Percentiles rank a stretch among this genome's conserved stretches.
Conservation (phyloP, 2,888 invertebrate genomes). For the Morinoia aosen region DNA sequence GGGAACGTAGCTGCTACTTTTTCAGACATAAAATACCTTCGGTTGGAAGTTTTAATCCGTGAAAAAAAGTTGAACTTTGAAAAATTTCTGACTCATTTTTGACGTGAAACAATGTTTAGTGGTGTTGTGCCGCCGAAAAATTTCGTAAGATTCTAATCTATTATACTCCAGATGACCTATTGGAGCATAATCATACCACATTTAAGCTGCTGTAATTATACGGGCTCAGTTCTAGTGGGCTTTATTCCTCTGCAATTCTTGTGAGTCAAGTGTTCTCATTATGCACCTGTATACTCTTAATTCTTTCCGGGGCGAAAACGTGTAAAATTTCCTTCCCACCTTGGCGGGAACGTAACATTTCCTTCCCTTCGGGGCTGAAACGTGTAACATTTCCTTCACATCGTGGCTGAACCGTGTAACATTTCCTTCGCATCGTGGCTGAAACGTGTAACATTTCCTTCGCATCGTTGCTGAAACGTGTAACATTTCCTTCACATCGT, state of each 20-base stretch:
- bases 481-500: too few relatives aligned
- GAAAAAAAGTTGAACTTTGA: neutral
- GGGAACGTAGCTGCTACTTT: neutral
- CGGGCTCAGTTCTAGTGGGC: neutral
- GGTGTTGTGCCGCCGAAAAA: neutral
- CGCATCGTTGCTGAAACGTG: too few relatives aligned
- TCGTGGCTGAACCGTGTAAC: too few relatives aligned
- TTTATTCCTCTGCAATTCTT: too few relatives aligned
- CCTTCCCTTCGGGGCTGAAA: too few relatives aligned
- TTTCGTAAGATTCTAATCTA: neutral
- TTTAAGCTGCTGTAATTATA: neutral
- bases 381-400: too few relatives aligned
- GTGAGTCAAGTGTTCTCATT: neutral
- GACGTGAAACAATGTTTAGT: neutral
- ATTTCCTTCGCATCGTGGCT: too few relatives aligned
- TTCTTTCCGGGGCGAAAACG: too few relatives aligned
- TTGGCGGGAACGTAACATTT: too few relatives aligned
- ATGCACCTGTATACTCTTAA: too few relatives aligned
- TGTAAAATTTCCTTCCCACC: too few relatives aligned
- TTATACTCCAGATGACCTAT: neutral
- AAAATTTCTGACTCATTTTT: neutral
- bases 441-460: too few relatives aligned
- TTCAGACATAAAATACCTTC: neutral
- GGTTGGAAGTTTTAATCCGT: neutral
- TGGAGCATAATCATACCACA: neutral